Evolutionary conservation across 1,140 invertebrate species (phyloP), one percentile per base, ranked within the genome.

Genomic region (Asbolus verrucosus): DNA sequence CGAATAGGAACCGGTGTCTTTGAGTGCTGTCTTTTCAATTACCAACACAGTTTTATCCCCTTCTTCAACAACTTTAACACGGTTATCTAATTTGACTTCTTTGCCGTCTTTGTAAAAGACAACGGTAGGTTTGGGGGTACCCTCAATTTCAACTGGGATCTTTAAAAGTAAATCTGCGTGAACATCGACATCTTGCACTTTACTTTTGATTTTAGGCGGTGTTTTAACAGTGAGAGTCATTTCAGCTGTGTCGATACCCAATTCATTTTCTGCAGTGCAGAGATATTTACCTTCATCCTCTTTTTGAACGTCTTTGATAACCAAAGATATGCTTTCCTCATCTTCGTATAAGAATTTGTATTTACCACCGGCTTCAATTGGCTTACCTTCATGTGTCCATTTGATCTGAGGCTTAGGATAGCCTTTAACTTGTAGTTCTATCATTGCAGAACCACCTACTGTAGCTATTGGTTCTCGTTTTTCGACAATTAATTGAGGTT

Each of bases 341-440:
- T 98, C 95, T 79, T 97, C 96, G 84, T 94, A 95, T 1, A 98
- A 84, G 73, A 96, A 90, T 83, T 95, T 94, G 75, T 94, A 90
- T 72, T 92, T 89, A 1, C 91, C 90, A 67, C 92, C 90, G 6
- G 92, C 87, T 72, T 92, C 85, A 11, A 98, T 86, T 73, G 94
- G 88, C 78, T 93, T 86, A 0, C 92, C 94, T 71, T 95, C 91
- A 78, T 96, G 93, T 30, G 88, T 91, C 91, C 95, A 98, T 30
- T 90, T 90, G 30, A 99, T 90, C 50, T 91, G 89, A 6, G 97
- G 97, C 80, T 95, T 94, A 5, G 97, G 97, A 81, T 92, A 98
- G 63, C 97, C 97, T 79, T 93, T 93, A 69, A 97, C 92, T 79
- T 93, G 90, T 13, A 94, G 86, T 76, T 99, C 97, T 71, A 99